Evolutionary conservation across 2,113 vertebrate genomes (phyloP).

Genomic region (Periophthalmus modestus): DNA sequence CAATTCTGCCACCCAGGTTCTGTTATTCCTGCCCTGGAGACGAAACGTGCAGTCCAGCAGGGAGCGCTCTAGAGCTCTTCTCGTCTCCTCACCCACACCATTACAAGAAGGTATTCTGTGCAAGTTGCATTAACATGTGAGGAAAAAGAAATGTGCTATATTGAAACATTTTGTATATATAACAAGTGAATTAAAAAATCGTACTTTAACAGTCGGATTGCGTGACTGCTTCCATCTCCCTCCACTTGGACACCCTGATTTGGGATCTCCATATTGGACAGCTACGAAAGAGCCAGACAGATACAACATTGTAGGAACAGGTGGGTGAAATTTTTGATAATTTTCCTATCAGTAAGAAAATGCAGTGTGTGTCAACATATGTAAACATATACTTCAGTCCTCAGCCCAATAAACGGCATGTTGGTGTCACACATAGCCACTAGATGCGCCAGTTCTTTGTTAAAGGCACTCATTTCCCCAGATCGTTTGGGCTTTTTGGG

Average conservation of each 20-base stretch:
- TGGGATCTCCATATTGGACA: conserved; percentile 95
- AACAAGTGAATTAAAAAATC: not conserved
- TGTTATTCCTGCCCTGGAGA: conserved; percentile 97
- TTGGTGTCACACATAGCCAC: conserved; percentile 98
- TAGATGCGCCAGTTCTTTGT: conserved; percentile 96
- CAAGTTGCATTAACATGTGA: not conserved
- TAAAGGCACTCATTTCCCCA: conserved; percentile 97
- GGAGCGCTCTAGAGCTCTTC: conserved; percentile 88
- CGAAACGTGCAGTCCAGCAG: conserved; percentile 97
- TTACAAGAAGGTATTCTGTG: conserved; percentile 92
- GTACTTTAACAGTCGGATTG: conserved; percentile 95
- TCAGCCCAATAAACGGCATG: conserved; percentile 97
- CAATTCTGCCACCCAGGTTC: conserved; percentile 96
- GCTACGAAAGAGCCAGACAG: too few species aligned
- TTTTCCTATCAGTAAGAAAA: too few species aligned
- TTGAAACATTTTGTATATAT: not conserved
- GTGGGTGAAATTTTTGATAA: not conserved
- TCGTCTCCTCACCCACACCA: conserved; percentile 90
- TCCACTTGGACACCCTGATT: conserved; percentile 97
- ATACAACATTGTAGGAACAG: not conserved
- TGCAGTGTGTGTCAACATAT: too few species aligned
- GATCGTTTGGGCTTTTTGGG: conserved; percentile 94
- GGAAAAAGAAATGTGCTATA: too few species aligned
- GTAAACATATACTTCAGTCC: conserved; percentile 85
- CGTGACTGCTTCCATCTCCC: conserved; percentile 94